Evolutionary conservation across 2,113 vertebrate genomes (phyloP).

Genomic region (Mesembrinibis cayennensis): DNA sequence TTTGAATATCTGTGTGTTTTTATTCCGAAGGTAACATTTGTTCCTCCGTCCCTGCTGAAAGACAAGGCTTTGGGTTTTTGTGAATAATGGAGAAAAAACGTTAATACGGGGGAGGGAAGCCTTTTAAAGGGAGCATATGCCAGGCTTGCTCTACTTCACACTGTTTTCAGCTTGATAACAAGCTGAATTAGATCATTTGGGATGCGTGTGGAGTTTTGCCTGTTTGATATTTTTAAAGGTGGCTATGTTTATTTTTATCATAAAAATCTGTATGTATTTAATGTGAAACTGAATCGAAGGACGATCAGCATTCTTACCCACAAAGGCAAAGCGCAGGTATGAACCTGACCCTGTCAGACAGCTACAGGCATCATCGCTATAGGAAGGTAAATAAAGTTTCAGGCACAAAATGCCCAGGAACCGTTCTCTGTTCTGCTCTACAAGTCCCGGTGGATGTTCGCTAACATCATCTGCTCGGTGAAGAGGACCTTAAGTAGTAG

Average conservation of each 20-base stretch:
- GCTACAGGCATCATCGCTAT: accelerated
- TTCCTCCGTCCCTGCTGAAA: background rate
- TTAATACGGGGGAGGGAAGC: accelerated
- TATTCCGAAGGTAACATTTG: background rate
- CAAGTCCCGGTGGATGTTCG: accelerated
- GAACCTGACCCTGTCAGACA: background rate
- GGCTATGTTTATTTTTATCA: background rate
- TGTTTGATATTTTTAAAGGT: background rate
- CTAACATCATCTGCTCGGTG: background rate
- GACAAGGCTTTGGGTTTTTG: background rate
- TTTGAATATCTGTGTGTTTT: background rate
- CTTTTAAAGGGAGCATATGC: background rate
- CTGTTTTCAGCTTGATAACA: background rate
- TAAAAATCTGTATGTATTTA: background rate
- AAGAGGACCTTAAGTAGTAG: background rate
- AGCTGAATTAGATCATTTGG: background rate
- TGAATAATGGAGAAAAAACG: background rate
- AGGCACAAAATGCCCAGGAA: background rate
- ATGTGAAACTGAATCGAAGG: background rate
- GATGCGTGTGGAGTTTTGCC: background rate
- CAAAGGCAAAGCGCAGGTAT: background rate
- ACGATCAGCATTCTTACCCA: background rate
- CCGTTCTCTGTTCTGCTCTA: background rate
- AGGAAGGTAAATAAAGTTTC: background rate
- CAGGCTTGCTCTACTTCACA: background rate